Conservation (phyloP, 2,888 invertebrate genomes). For the Augiades crinisus region DNA sequence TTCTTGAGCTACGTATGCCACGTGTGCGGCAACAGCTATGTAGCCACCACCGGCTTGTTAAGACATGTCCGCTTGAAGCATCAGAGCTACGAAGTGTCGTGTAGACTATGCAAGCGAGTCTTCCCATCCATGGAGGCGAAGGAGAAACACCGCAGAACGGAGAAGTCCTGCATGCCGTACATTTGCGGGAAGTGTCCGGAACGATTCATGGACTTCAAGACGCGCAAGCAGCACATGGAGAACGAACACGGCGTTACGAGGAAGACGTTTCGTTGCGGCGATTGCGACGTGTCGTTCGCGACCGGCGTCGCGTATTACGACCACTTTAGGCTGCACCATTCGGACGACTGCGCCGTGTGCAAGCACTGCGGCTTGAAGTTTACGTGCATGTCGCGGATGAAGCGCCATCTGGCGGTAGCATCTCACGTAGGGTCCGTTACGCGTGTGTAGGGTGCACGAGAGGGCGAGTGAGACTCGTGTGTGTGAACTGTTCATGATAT, state of each 20-base stretch:
- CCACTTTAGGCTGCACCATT: constrained; percentile 64
- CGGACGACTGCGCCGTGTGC: constrained; percentile 59
- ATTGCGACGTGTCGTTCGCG: constrained; percentile 58
- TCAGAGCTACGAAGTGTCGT: constrained; percentile 60
- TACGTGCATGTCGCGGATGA: constrained; percentile 55
- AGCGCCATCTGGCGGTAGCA: constrained; percentile 63
- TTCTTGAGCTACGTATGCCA: constrained; percentile 67
- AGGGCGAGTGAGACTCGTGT: no score
- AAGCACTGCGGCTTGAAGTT: constrained; percentile 69
- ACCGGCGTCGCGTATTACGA: constrained; percentile 61
- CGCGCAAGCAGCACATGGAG: constrained; percentile 62
- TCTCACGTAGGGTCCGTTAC: constrained; percentile 18
- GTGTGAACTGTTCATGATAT: no score
- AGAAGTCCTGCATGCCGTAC: constrained; percentile 68
- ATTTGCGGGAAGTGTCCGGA: constrained; percentile 63
- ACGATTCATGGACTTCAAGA: constrained; percentile 61
- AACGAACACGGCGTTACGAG: constrained; percentile 55
- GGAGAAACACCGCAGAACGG: constrained; percentile 57
- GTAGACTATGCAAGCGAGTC: constrained; percentile 58
- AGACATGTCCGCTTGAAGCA: constrained; percentile 64
- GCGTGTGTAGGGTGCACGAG: no score
- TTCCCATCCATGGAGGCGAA: constrained; percentile 70
- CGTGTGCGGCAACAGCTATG: constrained; percentile 66
- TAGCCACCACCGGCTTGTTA: constrained; percentile 60
- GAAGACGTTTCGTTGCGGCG: constrained; percentile 52